Base-by-base conservation (phyloP, 2,797 vertebrate species). In the Rhinatrema bivittatum region DNA sequence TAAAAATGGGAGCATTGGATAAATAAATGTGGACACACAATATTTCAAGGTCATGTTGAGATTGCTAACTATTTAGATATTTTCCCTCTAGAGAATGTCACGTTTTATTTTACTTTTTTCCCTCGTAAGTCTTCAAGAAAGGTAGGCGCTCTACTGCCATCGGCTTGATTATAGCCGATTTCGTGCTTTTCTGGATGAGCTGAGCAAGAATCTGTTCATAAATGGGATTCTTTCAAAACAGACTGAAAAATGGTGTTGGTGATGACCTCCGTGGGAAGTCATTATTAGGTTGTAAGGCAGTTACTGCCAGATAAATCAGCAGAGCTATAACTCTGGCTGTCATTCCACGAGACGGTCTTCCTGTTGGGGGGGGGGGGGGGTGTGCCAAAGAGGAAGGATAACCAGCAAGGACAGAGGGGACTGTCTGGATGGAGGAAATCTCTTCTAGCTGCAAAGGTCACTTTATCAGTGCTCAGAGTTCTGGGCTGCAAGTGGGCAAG, bases 1-100 rank as follows among this genome's bases (percentile, higher is more conserved):
- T 58, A 59, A 58, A 65, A 65, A 60, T 27, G 19, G 49, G 39
- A 46, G 29, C 49, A 45, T 64, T 29, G 15, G 20, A 18, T 59
- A 33, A 35, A 49, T 42, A 56, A 20, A 46, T 38, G 10, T 56
- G 36, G 24, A 42, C 35, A 39, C 10, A 2, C 29, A 32, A 25
- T 38, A 46, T 32, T 22, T 25, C 46, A 31, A 53, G 42, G 46
- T 26, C 46, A 9, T 21, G 20, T 17, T 24, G 41, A 46, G 21
- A 29, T 36, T 44, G 47, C 45, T 37, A 31, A 47, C 30, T 23
- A 37, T 47, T 50, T 29, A 29, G 29, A 39, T 21, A 36, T 33
- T 35, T 45, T 7, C 12, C 45, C 20, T 25, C 20, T 26, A 1
- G 9, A 45, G 50, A 53, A 29, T 42, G 53, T n/a, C 21, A 53